These are phyloP conservation scores for Gambusia yucatana DNA, from an alignment of 2,797 vertebrate species.

Conservation along the genomic window DNA sequence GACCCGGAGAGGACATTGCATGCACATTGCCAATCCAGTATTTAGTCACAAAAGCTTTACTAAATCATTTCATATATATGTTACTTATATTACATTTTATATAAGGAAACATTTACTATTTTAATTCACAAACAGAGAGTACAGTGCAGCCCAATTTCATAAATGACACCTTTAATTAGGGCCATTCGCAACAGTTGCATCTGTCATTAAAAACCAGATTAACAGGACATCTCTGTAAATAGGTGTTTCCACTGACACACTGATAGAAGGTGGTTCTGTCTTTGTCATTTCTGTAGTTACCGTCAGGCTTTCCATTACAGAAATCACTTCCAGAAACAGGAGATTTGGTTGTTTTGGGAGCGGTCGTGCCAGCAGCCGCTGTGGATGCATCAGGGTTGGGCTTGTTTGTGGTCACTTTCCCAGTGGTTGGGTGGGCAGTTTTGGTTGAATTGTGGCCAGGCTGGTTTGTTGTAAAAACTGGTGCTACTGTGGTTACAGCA, in stretches of 20 bases:
- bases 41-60: not conserved
- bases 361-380: not conserved
- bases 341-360: slow-evolving; percentile 13
- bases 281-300: slow-evolving; percentile 52
- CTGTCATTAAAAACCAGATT: slow-evolving; percentile 47
- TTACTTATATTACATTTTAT: not conserved
- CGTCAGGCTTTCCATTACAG: slow-evolving; percentile 53
- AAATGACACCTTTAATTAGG: no score
- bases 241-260: slow-evolving; percentile 39
- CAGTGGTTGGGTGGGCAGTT: not conserved
- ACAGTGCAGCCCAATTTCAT: not conserved
- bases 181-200: slow-evolving; percentile 67
- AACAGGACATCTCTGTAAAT: slow-evolving; percentile 35
- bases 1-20: not conserved
- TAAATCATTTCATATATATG: not conserved
- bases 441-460: not conserved
- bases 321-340: slow-evolving; percentile 33
- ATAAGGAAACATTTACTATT: not conserved
- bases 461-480: no score
- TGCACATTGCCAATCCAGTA: not conserved
- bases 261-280: slow-evolving; percentile 59
- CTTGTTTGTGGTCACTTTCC: not conserved
- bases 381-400: not conserved
- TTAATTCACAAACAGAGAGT: not conserved
- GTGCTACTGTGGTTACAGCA: not conserved